Conservation (phyloP, 2,888 invertebrate species). For the Dasypolia templi region DNA sequence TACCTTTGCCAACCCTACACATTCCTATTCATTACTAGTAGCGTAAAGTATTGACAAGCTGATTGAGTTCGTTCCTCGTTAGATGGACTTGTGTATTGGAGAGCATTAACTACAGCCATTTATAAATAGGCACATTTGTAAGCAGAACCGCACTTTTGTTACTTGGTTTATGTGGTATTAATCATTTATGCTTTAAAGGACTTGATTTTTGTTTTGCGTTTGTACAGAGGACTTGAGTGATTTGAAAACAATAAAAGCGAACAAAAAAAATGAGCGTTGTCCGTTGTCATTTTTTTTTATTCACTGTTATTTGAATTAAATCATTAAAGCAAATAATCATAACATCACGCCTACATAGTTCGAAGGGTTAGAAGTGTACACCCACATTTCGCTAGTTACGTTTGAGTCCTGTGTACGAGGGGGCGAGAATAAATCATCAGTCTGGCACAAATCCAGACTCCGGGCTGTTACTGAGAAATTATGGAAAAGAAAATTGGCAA, state of each 20-base stretch:
- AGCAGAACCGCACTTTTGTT: background rate
- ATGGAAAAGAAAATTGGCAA: too few relatives aligned
- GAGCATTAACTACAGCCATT: background rate
- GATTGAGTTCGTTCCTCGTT: conserved; percentile 10
- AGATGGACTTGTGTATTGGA: background rate
- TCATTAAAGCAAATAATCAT: too few relatives aligned
- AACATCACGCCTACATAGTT: too few relatives aligned
- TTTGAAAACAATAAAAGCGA: background rate
- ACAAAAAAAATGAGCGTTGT: background rate
- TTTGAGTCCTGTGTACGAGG: too few relatives aligned
- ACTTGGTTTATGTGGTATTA: background rate
- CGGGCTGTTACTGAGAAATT: too few relatives aligned
- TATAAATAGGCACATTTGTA: conserved; percentile 11
- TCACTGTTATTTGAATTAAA: too few relatives aligned
- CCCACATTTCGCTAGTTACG: too few relatives aligned
- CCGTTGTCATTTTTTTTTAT: too few relatives aligned
- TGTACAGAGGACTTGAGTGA: background rate
- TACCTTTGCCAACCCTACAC: background rate
- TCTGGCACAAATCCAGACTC: too few relatives aligned
- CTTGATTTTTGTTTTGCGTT: background rate
- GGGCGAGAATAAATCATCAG: too few relatives aligned
- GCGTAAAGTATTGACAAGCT: background rate
- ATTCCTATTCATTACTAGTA: background rate
- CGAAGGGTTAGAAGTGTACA: too few relatives aligned
- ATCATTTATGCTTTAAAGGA: background rate